phyloP scores from a whole-genome alignment of 1,140 invertebrate species.

The Maniola jurtina region DNA sequence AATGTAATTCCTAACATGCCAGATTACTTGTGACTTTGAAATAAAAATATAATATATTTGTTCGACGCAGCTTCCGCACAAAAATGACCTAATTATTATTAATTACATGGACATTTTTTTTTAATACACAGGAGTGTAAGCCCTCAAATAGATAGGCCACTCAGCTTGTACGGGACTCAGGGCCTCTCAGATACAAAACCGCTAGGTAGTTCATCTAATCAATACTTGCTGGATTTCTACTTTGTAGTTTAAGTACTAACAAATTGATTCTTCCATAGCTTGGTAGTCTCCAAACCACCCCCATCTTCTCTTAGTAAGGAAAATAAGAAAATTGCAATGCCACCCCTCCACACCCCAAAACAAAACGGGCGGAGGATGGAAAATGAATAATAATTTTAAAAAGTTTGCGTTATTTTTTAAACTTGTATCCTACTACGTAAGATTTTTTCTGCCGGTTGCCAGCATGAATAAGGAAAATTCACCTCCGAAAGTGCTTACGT shows the following conservation, averaged over 20 bases:
- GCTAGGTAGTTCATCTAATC: background rate
- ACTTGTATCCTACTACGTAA: background rate
- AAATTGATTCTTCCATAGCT: background rate
- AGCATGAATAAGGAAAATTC: too few relatives aligned
- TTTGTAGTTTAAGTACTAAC: background rate
- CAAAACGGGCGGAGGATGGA: background rate
- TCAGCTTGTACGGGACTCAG: too few relatives aligned
- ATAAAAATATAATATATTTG: too few relatives aligned
- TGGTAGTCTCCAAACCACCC: background rate
- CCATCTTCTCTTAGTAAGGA: background rate
- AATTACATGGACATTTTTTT: too few relatives aligned
- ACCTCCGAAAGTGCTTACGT: too few relatives aligned
- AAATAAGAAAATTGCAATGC: background rate
- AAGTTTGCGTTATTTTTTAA: background rate
- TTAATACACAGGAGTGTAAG: too few relatives aligned
- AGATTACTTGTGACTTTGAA: too few relatives aligned
- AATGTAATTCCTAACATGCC: slow-evolving; percentile 12
- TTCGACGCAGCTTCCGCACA: too few relatives aligned
- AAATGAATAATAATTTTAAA: background rate
- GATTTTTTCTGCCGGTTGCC: background rate
- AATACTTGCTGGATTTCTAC: background rate
- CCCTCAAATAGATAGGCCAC: too few relatives aligned
- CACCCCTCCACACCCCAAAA: background rate
- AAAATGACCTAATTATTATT: too few relatives aligned
- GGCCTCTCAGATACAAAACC: background rate